Conservation (phyloP, 2,113 vertebrate genomes). For the Mus spicilegus region DNA sequence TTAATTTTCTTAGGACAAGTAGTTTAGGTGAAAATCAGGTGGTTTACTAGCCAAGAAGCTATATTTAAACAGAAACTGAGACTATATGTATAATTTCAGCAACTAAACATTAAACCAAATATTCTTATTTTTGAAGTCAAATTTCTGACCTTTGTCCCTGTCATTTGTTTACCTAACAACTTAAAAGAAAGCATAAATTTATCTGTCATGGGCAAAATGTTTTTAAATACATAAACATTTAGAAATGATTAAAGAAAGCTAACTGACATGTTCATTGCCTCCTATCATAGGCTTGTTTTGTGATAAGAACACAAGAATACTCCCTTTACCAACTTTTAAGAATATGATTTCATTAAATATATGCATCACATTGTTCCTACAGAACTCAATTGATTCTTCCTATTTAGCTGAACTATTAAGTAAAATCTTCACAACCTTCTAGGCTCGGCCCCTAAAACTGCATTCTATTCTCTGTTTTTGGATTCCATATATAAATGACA, state of each 20-base stretch:
- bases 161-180: neutral
- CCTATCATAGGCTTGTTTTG: too few species aligned
- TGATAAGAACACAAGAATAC: neutral
- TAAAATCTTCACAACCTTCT: too few species aligned
- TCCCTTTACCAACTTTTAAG: neutral
- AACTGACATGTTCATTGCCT: neutral
- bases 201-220: neutral
- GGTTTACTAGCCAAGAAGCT: neutral
- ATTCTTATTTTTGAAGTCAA: neutral
- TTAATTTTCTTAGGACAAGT: neutral
- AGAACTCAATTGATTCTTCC: too few species aligned
- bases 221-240: neutral
- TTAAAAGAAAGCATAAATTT: neutral
- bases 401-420: neutral
- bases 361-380: neutral
- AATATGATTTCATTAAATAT: neutral
- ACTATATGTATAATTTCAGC: neutral
- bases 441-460: neutral
- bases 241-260: neutral
- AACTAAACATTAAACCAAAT: neutral
- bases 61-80: neutral
- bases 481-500: neutral
- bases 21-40: neutral
- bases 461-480: too few species aligned
- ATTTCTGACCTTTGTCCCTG: neutral